Evolutionary conservation across 37 sponge, comb jelly and placozoan genomes (phyloP).

Genomic region (Dysidea cf. avara): DNA sequence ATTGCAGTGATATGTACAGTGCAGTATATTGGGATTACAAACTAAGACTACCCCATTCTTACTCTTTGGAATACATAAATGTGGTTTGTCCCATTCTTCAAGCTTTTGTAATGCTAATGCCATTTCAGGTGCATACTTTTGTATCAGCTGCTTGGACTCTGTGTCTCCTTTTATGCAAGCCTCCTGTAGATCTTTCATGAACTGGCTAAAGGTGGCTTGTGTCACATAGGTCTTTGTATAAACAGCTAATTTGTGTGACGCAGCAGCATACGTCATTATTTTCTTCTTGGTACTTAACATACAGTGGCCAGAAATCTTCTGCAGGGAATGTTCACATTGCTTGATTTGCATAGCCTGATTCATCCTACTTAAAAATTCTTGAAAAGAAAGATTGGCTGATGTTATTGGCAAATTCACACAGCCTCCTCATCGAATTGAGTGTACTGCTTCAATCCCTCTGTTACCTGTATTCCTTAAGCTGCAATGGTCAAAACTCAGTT

Average conservation of each 20-base stretch:
- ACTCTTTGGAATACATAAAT: too few relatives aligned
- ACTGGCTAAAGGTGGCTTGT: not conserved
- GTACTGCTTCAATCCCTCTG: conserved; percentile 16
- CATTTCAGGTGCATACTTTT: not conserved
- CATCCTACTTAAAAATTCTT: conserved; percentile 8
- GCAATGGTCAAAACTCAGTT: not conserved
- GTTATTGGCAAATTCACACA: conserved; percentile 15
- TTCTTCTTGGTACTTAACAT: conserved; percentile 14
- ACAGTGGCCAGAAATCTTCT: not conserved
- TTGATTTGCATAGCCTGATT: conserved; percentile 13
- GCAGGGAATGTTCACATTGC: conserved; percentile 10
- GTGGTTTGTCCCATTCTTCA: too few relatives aligned
- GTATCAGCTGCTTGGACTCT: not conserved
- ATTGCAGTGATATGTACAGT: too few relatives aligned
- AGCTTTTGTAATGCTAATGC: too few relatives aligned
- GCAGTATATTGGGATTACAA: too few relatives aligned
- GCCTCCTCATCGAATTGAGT: conserved; percentile 23
- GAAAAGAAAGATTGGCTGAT: too few relatives aligned
- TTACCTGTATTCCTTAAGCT: conserved; percentile 15
- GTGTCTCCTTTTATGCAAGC: conserved; percentile 6
- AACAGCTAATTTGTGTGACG: not conserved
- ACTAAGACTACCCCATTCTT: too few relatives aligned
- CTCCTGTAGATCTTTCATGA: not conserved
- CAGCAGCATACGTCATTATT: conserved; percentile 1
- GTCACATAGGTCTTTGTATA: not conserved